Base-by-base conservation (phyloP, 1,140 invertebrate species). In the Bombus ignitus region DNA sequence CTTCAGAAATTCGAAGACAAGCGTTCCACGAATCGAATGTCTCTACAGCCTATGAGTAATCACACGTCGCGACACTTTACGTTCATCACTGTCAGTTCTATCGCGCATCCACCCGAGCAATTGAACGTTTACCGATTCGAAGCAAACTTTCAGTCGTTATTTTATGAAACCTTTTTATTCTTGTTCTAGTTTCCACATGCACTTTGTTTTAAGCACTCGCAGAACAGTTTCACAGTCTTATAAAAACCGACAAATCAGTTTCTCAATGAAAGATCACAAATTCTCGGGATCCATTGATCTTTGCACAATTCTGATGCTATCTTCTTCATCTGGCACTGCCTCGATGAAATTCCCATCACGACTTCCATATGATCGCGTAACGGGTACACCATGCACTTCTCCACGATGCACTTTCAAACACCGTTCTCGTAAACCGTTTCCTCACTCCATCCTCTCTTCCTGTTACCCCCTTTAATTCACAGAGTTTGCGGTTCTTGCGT, bases 321-420 rank as follows among this genome's bases (percentile, higher is more conserved):
- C 39, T 72, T 37, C 53, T n/a, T 66, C 47, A 4, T 22, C n/a
- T 57, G 44, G 73, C 74, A 70, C 39, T 66, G 78, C 35, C 47
- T 76, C 78, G 74, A 79, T 84, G 66, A 85, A 42, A 73, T 78
- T 84, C 62, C 53, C 70, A 68, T 81, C 59, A 22, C 68, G 37
- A 71, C 25, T 83, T 83, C 81, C 84, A 77, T 89, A 70, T 85
- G 79, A 78, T 28, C 53, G 80, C 62, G 47, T 57, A 57, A 71
- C 57, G 62, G 73, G 83, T 74, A 72, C 85, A 87, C 57, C 66
- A 87, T 59, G 66, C 88, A 90, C 88, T 89, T 77, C 47, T 59
- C 2, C 83, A 42, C 85, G 81, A 86, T 53, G 59, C 88, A 90
- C 88, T 89, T 83, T 78, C 70, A 77, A 90, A 78, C 88, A 90